Evolutionary conservation across 2,888 invertebrate genomes (phyloP).

Genomic region (Onchidella celtica): DNA sequence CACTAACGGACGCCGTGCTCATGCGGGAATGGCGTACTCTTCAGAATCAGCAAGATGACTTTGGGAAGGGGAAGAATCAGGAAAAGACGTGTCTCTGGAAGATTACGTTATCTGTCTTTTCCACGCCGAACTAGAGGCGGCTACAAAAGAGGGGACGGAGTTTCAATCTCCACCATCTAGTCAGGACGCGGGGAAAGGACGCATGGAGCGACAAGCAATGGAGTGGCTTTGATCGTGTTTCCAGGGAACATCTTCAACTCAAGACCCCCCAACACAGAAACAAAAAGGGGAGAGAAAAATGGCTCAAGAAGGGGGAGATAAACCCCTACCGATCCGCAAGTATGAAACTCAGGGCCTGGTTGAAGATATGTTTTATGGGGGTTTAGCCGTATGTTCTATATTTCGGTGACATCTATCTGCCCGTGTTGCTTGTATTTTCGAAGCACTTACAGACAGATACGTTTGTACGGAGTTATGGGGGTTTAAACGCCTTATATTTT

Average conservation of each 20-base stretch:
- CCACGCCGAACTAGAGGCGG: not conserved
- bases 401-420: constrained; percentile 31
- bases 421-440: too few relatives aligned
- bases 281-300: too few relatives aligned
- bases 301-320: not conserved
- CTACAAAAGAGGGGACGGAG: constrained; percentile 21
- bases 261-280: constrained; percentile 24
- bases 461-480: constrained; percentile 8
- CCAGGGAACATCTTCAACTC: not conserved
- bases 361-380: constrained; percentile 43
- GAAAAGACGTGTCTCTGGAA: not conserved
- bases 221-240: constrained; percentile 30
- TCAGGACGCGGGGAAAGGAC: constrained; percentile 6
- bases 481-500: not conserved
- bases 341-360: constrained; percentile 7
- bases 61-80: not conserved
- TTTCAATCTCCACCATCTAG: constrained; percentile 32
- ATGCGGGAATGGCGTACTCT: too few relatives aligned
- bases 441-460: not conserved
- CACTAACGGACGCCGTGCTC: too few relatives aligned
- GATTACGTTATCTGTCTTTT: constrained; percentile 9
- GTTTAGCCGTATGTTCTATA: constrained; percentile 15
- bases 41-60: constrained; percentile 9
- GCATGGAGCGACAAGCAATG: constrained; percentile 12
- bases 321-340: constrained; percentile 1